phyloP scores from a whole-genome alignment of 92 coral and sea anemone genomes.

The Galaxea fascicularis region DNA sequence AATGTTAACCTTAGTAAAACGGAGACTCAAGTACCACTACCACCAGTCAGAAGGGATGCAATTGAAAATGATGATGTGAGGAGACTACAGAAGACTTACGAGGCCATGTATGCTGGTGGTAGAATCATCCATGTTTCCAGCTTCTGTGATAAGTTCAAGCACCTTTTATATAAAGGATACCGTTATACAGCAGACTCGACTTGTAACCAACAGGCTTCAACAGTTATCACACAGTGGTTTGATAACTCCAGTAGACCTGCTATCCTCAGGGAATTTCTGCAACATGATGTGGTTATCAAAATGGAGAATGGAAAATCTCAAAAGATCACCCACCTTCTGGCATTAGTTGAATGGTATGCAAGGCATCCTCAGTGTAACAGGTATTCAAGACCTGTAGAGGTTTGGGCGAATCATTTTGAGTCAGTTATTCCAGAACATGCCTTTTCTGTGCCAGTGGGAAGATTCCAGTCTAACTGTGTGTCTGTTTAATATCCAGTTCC shows the following conservation, averaged over 20 bases:
- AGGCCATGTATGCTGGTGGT: no score
- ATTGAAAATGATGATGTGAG: no score
- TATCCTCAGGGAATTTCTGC: no score
- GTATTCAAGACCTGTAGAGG: constrained; percentile 50
- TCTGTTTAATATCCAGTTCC: constrained; percentile 31
- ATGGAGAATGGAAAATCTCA: constrained; percentile 44
- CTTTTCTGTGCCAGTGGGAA: constrained; percentile 45
- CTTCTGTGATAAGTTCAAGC: no score
- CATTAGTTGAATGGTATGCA: constrained; percentile 58
- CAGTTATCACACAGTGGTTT: no score
- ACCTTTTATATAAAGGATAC: no score
- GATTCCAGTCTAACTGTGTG: constrained; percentile 51
- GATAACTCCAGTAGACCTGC: no score
- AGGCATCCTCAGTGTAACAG: constrained; percentile 41
- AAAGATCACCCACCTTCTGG: constrained; percentile 54
- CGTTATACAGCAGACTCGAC: no score
- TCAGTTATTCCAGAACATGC: constrained; percentile 34
- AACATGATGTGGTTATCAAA: constrained; percentile 36
- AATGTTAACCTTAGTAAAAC: constrained; percentile 23
- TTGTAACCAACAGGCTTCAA: no score
- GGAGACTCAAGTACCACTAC: not conserved
- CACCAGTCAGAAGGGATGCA: no score
- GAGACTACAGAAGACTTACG: no score
- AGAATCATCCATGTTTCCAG: no score
- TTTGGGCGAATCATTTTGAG: constrained; percentile 35